Percentiles rank a stretch among this genome's conserved stretches.
Conservation (phyloP, 2,113 vertebrate species). For the Rhinichthys klamathensis region DNA sequence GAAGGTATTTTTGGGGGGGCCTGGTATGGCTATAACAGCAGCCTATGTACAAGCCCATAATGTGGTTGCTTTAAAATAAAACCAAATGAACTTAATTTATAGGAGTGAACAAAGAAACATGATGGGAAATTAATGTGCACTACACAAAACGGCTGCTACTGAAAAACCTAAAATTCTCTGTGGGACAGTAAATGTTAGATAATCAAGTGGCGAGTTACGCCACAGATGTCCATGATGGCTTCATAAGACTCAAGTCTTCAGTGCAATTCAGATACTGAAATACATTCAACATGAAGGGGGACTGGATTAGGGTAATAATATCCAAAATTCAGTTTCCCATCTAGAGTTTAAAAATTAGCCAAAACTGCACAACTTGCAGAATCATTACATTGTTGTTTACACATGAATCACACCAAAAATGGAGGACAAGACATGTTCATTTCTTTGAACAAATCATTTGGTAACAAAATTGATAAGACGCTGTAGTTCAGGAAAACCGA, state of each 20-base stretch:
- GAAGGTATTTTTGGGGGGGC: neutral
- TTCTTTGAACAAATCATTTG: conserved; percentile 4
- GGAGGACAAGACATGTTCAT: neutral
- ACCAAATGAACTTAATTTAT: neutral
- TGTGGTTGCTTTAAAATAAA: neutral
- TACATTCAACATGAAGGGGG: conserved; percentile 20
- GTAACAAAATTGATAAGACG: neutral
- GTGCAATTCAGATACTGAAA: conserved; percentile 43
- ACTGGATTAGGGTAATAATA: neutral
- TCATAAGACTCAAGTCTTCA: conserved; percentile 25
- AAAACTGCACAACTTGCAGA: neutral
- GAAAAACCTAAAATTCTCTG: neutral
- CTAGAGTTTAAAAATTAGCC: neutral
- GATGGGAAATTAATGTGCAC: neutral
- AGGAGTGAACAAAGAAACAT: neutral
- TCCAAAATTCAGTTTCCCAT: neutral
- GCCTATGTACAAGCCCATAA: neutral
- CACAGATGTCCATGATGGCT: conserved; percentile 17
- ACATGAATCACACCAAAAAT: neutral
- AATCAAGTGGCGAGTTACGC: neutral
- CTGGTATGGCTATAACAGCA: neutral
- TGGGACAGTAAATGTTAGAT: neutral
- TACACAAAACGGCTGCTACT: neutral
- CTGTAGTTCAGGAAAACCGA: neutral
- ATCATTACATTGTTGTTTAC: neutral